A percentile compares a stretch with the other conserved stretches of the same genome.
Evolutionary conservation across 2,113 vertebrate genomes (phyloP).

Genomic region (Accipiter virgatus): DNA sequence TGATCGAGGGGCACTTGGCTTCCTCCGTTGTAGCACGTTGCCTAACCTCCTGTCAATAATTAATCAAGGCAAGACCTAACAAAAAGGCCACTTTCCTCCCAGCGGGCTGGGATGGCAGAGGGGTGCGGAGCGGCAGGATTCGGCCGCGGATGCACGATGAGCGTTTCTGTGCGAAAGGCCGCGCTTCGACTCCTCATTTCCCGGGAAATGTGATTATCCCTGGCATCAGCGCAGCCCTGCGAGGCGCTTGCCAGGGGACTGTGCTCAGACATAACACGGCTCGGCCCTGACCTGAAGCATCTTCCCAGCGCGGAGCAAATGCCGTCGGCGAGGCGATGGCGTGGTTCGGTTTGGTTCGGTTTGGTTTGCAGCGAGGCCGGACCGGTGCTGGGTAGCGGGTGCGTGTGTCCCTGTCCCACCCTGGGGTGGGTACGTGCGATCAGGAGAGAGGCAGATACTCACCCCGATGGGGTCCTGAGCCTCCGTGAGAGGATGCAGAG

Average conservation of each 20-base stretch:
- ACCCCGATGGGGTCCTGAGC: rapidly evolving
- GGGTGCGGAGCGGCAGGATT: neutral
- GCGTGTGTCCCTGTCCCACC: rapidly evolving
- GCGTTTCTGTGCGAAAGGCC: neutral
- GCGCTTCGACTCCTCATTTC: neutral
- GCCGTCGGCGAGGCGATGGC: rapidly evolving
- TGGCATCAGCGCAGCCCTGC: neutral
- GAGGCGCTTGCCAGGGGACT: neutral
- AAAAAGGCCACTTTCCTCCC: neutral
- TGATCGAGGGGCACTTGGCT: constrained; percentile 15
- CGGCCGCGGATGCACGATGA: rapidly evolving
- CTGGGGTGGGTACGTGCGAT: rapidly evolving
- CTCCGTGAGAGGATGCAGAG: rapidly evolving
- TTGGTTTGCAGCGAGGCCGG: neutral
- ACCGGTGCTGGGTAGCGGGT: neutral
- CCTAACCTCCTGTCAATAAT: constrained; percentile 11
- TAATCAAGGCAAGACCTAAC: neutral
- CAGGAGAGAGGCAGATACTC: neutral
- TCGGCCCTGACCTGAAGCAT: neutral
- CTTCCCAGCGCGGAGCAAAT: rapidly evolving
- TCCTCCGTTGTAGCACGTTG: neutral
- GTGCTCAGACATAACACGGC: rapidly evolving
- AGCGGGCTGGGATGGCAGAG: neutral
- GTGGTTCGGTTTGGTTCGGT: neutral
- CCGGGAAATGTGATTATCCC: neutral